A percentile compares a stretch with the other conserved stretches of the same genome.
Evolutionary conservation across 2,113 vertebrate genomes (phyloP).

Genomic region (Nibea coibor): DNA sequence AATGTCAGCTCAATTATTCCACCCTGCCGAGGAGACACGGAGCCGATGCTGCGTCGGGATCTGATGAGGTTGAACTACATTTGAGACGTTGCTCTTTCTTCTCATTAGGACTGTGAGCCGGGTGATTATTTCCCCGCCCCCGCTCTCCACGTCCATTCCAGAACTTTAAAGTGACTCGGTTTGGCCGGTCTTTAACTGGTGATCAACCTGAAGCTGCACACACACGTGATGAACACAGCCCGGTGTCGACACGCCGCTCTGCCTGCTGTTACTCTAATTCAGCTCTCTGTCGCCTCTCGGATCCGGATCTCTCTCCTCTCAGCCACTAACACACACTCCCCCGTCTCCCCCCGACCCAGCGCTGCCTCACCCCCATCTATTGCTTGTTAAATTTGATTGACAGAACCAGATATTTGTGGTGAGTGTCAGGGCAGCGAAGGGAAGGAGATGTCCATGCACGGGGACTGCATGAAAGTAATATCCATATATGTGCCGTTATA

Average conservation of each 20-base stretch:
- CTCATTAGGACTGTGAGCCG: conserved; percentile 10
- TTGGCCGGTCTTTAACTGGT: background rate
- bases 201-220: conserved; percentile 4
- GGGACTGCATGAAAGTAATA: conserved; percentile 36
- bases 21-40: background rate
- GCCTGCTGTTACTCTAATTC: conserved; percentile 27
- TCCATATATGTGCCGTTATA: conserved; percentile 19
- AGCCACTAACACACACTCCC: conserved; percentile 1
- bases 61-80: conserved; percentile 27
- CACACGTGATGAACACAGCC: background rate
- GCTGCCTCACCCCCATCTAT: conserved; percentile 7
- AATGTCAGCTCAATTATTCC: conserved; percentile 39
- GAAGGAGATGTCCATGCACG: conserved; percentile 57
- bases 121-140: background rate
- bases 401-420: conserved; percentile 56
- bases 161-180: background rate
- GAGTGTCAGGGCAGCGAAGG: conserved; percentile 49
- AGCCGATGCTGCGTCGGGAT: background rate
- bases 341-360: background rate
- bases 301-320: conserved; percentile 9
- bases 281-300: conserved; percentile 7
- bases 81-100: conserved; percentile 15
- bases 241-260: background rate
- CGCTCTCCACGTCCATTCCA: background rate
- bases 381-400: conserved; percentile 78